Evolutionary conservation across 2,888 invertebrate genomes (phyloP).

Genomic region (Drosophila melanocephala): DNA sequence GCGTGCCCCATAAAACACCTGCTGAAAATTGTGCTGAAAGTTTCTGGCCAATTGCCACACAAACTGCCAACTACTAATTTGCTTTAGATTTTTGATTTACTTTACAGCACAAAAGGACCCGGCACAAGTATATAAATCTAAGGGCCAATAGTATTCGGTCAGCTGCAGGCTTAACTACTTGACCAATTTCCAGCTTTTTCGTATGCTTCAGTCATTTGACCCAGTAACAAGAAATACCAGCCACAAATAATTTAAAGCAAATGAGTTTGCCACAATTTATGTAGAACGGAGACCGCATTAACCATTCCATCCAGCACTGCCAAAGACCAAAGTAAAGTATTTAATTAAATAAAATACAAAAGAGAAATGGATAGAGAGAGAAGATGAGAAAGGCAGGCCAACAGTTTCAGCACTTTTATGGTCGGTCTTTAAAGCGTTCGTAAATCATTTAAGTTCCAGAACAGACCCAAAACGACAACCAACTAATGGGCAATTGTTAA

Average conservation of each 20-base stretch:
- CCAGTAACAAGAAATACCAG: constrained; percentile 21
- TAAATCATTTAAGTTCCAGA: constrained; percentile 69
- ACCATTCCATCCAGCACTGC: constrained; percentile 65
- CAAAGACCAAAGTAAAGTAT: constrained; percentile 62
- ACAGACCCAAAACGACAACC: constrained; percentile 23
- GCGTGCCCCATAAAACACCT: constrained; percentile 40
- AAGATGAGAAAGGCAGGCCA: neutral
- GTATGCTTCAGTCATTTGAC: constrained; percentile 41
- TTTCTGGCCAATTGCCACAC: constrained; percentile 42
- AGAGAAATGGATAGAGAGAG: constrained; percentile 6
- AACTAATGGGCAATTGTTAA: constrained; percentile 44
- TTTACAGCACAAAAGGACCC: constrained; percentile 22
- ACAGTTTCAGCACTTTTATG: constrained; percentile 57
- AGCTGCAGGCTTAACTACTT: constrained; percentile 47
- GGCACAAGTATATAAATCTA: constrained; percentile 43
- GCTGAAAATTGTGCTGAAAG: constrained; percentile 30
- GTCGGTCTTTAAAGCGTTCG: constrained; percentile 67
- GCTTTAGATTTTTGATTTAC: constrained; percentile 70
- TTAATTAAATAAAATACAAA: constrained; percentile 77
- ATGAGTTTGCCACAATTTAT: constrained; percentile 76
- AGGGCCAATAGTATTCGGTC: constrained; percentile 33
- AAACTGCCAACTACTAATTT: constrained; percentile 53
- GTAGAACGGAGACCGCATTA: constrained; percentile 72
- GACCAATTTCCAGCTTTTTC: constrained; percentile 53
- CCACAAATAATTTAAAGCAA: constrained; percentile 73